Evolutionary conservation across 2,888 invertebrate species (phyloP).

Genomic region (Sarcophaga carnaria): DNA sequence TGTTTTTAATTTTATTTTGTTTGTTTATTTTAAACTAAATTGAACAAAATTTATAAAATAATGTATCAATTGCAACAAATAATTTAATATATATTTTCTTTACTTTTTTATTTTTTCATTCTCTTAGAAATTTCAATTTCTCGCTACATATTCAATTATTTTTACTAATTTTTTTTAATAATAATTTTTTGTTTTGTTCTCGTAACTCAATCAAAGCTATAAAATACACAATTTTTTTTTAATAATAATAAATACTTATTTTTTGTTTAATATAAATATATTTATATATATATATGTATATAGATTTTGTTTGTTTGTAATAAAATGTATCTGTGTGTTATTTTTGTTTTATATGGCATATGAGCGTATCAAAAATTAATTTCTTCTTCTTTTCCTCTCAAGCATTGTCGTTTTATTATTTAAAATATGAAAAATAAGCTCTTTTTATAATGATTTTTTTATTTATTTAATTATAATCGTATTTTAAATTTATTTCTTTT

Average conservation of each 20-base stretch:
- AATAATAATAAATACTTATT: no score
- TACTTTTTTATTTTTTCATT: not conserved
- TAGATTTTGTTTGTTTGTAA: constrained; percentile 15
- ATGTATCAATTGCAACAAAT: constrained; percentile 19
- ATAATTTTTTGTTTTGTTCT: not conserved
- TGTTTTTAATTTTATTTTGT: no score
- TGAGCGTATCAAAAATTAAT: constrained; percentile 68
- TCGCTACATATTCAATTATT: not conserved
- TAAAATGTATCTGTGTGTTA: constrained; percentile 8
- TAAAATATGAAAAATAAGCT: constrained; percentile 66
- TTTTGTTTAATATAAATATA: constrained; percentile 24
- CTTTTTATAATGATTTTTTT: constrained; percentile 49
- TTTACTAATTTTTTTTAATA: not conserved
- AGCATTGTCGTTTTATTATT: constrained; percentile 41
- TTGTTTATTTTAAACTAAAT: not conserved
- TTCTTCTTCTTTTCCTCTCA: constrained; percentile 12
- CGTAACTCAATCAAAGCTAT: constrained; percentile 39
- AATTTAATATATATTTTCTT: not conserved
- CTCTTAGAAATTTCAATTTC: not conserved
- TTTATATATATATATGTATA: not conserved
- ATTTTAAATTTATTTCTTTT: constrained; percentile 14
- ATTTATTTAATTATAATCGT: constrained; percentile 10
- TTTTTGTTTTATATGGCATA: constrained; percentile 61
- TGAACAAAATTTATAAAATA: constrained; percentile 9
- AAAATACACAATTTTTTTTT: constrained; percentile 6